Base-by-base conservation (phyloP, 2,888 invertebrate genomes). In the Protophormia terraenovae region DNA sequence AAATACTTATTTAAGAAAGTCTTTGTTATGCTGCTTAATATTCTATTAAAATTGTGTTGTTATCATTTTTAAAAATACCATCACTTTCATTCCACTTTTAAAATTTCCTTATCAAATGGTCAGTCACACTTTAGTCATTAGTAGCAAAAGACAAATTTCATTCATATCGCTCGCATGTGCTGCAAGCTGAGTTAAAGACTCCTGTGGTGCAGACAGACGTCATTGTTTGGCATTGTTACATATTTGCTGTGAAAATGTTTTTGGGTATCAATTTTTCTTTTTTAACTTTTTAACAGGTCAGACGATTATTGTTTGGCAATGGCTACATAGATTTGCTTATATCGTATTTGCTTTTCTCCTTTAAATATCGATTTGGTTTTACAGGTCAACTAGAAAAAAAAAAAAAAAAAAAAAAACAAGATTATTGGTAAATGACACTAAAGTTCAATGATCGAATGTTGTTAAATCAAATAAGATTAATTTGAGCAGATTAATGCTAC, bases 321-420 rank as follows among this genome's bases (percentile, higher is more conserved):
- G 32, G 64, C 38, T 47, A 47, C 14, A n/a, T n/a, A n/a, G n/a
- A n/a, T n/a, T n/a, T n/a, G n/a, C n/a, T n/a, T n/a, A n/a, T n/a
- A n/a, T n/a, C n/a, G n/a, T 45, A 29, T 45, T 58, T 45, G 55
- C 14, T 67, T 24, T 35, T 32, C 12, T 41, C n/a, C 55, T 8
- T 32, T 19, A 35, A 47, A 47, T 47, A 60, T 78, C 67, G 67
- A 78, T 69, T 76, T 55, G 19, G 7, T 41, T 58, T 35, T 47
- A 47, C 77, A 78, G 67, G 58, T 78, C 47, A 78, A 35, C 77
- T 69, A 53, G 67, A 78, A 78, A 50, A 16, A 67, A 45, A 47
- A 69, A 35, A 19, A 53, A 58, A 78, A 78, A 50, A 16, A 67
- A 45, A 47, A 69, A 35, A 19, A 32, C 16, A 58, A 35, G 67